Conservation (phyloP, 2,113 vertebrate genomes). For the Antennarius striatus region DNA sequence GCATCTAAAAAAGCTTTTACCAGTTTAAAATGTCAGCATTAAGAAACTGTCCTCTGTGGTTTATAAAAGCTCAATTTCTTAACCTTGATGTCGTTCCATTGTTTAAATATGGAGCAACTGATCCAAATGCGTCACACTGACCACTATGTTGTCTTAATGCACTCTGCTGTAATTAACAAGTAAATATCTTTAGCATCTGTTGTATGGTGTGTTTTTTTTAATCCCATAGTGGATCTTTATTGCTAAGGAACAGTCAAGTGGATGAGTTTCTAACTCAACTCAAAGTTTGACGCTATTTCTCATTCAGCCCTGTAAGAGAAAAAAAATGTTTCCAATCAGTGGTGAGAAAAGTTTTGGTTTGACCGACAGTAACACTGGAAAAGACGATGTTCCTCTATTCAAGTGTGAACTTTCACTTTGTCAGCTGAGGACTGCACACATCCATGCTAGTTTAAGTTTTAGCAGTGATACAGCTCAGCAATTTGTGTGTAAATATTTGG, state of each 20-base stretch:
- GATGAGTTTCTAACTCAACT: too few species aligned
- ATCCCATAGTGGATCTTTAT: too few species aligned
- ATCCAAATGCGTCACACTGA: conserved; percentile 13
- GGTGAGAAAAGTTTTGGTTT: too few species aligned
- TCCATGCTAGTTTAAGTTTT: neutral
- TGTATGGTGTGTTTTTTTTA: neutral
- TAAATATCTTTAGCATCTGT: conserved; percentile 45
- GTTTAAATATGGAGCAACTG: conserved; percentile 8
- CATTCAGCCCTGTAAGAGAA: too few species aligned
- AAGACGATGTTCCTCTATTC: too few species aligned
- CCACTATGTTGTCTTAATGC: conserved; percentile 25
- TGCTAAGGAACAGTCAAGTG: too few species aligned
- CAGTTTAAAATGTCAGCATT: conserved; percentile 17
- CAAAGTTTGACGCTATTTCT: too few species aligned
- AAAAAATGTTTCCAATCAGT: too few species aligned
- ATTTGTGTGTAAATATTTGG: too few species aligned
- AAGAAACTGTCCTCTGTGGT: neutral
- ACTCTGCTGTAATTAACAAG: conserved; percentile 47
- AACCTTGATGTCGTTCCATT: neutral
- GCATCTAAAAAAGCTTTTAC: neutral
- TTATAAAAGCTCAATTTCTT: neutral
- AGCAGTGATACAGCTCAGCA: neutral
- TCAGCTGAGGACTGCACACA: too few species aligned
- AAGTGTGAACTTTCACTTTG: too few species aligned
- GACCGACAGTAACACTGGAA: too few species aligned